These are phyloP conservation scores for Zelleria hepariella DNA, from an alignment of 2,888 invertebrate genomes.

Conservation along the genomic window DNA sequence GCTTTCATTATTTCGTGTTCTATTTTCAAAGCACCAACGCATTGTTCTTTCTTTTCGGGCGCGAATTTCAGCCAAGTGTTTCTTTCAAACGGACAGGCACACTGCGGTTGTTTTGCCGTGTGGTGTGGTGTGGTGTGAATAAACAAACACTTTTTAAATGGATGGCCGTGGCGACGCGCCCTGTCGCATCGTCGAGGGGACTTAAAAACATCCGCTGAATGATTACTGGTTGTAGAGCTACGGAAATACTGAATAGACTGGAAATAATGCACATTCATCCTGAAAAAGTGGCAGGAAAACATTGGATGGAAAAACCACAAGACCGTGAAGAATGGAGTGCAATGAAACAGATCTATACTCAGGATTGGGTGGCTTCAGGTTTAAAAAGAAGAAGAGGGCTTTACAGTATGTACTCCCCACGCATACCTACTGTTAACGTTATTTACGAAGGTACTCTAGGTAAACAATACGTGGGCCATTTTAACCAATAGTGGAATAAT, in stretches of 20 bases:
- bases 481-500: no score
- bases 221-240: neutral
- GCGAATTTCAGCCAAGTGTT: neutral
- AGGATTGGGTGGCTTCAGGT: no score
- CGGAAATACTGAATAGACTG: neutral
- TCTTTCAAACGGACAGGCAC: neutral
- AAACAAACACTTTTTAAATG: neutral
- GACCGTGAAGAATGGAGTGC: no score
- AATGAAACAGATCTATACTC: no score
- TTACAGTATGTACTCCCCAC: no score
- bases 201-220: neutral
- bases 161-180: neutral
- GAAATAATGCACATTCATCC: neutral
- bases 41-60: neutral
- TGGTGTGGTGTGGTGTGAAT: neutral
- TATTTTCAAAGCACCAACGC: neutral
- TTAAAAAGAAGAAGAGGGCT: no score
- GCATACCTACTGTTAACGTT: no score
- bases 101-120: neutral
- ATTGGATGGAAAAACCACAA: no score
- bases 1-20: neutral
- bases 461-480: no score
- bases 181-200: neutral
- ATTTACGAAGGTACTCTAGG: no score
- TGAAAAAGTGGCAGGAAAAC: no score